Base-by-base conservation (phyloP, 1,140 invertebrate species). In the Sitodiplosis mosellana region DNA sequence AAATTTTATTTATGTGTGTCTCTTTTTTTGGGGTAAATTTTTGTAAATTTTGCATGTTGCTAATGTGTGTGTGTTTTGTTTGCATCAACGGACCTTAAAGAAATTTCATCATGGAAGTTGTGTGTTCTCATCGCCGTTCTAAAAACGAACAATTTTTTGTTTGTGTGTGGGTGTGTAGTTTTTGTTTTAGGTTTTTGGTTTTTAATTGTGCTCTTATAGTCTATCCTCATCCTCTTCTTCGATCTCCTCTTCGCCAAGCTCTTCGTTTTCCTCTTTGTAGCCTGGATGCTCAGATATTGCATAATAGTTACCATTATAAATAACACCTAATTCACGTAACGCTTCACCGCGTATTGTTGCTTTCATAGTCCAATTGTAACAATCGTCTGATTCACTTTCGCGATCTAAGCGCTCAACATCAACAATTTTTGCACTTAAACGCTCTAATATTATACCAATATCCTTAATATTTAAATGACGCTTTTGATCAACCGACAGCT, bases 301-400 rank as follows among this genome's bases (percentile, higher is more conserved):
- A 67, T 93, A 92, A 69, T 90, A 94, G 67, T 89, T 91, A 36
- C 87, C 87, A 70, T 92, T 91, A 67, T 94, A 94, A 58, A 93
- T 87, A 47, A 94, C 84, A 38, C 89, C 89, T 42, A 92, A 72
- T 66, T 93, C 87, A 43, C 86, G 72, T 50, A 92, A 66, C 52
- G 87, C 83, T 62, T 91, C 87, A 41, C 88, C 88, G 41, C 86
- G 72, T 54, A 93, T 91, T 52, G 88, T 87, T 43, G 89, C 87
- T 66, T 87, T 87, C 68, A 89, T 88, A 59, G 87, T 89, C 87
- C 88, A 92, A 66, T 89, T 89, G 71, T 89, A 88, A 63, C 85
- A 88, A 63, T 91, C 86, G 60, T 87, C 83, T 61, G 81, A 85
- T 62, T 92, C 88, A 53, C 78, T 85, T 61, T 92, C 87, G 20